Evolutionary conservation across 2,113 vertebrate species (phyloP).

Genomic region (Natator depressus): DNA sequence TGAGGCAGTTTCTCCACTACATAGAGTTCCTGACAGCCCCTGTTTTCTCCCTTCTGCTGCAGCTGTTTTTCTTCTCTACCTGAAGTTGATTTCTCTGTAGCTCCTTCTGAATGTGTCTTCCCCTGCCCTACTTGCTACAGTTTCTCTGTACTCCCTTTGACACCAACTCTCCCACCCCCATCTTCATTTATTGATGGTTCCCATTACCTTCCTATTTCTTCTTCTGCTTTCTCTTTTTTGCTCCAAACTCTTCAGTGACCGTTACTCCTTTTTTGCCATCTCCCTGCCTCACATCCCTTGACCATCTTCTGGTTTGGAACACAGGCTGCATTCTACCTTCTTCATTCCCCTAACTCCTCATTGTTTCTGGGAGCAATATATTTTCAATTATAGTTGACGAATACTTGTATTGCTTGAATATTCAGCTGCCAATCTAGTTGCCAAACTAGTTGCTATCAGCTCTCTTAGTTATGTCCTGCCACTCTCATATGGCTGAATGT

Average conservation of each 20-base stretch:
- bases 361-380: neutral
- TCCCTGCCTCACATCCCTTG: neutral
- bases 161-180: neutral
- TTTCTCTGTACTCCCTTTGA: neutral
- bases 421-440: neutral
- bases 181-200: neutral
- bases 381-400: neutral
- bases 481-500: neutral
- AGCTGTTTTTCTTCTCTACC: neutral
- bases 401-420: neutral
- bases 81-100: neutral
- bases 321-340: neutral
- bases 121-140: neutral
- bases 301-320: neutral
- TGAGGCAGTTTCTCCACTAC: too few relatives aligned
- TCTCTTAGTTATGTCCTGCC: neutral
- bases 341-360: neutral
- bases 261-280: neutral
- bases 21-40: neutral
- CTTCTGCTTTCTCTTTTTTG: neutral
- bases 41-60: too few relatives aligned
- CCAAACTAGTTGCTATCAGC: too few relatives aligned
- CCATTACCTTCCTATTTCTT: neutral
- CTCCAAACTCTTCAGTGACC: too few relatives aligned
- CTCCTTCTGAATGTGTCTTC: neutral